Evolutionary conservation across 2,888 invertebrate genomes (phyloP).

Genomic region (Globia sparganii): DNA sequence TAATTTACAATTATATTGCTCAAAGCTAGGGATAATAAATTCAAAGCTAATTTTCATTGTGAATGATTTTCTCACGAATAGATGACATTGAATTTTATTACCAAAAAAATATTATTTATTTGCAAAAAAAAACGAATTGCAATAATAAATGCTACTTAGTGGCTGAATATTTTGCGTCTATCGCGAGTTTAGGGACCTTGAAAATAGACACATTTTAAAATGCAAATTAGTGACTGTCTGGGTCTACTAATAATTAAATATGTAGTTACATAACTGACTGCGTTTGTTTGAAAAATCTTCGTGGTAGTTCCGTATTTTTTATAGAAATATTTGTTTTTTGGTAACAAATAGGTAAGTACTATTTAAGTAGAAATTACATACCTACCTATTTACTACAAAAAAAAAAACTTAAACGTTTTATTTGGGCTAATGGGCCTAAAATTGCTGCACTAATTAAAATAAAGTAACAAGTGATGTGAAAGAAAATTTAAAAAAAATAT

Average conservation of each 20-base stretch:
- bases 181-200: constrained; percentile 70
- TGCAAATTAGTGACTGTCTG: constrained; percentile 74
- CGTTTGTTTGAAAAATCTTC: background rate
- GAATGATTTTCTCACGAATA: constrained; percentile 49
- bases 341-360: background rate
- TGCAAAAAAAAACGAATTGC: constrained; percentile 12
- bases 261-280: constrained; percentile 37
- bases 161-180: constrained; percentile 62
- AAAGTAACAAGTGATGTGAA: background rate
- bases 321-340: background rate
- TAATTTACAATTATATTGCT: background rate
- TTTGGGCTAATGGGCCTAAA: too few species aligned
- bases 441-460: background rate
- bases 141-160: constrained; percentile 47
- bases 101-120: constrained; percentile 18
- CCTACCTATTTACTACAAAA: background rate
- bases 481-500: background rate
- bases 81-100: constrained; percentile 24
- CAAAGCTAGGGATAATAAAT: background rate
- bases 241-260: constrained; percentile 68
- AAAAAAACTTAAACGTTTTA: background rate
- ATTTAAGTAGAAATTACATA: background rate
- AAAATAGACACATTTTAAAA: constrained; percentile 75
- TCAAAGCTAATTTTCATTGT: constrained; percentile 15
- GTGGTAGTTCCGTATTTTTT: background rate